Conservation (phyloP, 2,888 invertebrate genomes). For the Neoitamus cyanurus region DNA sequence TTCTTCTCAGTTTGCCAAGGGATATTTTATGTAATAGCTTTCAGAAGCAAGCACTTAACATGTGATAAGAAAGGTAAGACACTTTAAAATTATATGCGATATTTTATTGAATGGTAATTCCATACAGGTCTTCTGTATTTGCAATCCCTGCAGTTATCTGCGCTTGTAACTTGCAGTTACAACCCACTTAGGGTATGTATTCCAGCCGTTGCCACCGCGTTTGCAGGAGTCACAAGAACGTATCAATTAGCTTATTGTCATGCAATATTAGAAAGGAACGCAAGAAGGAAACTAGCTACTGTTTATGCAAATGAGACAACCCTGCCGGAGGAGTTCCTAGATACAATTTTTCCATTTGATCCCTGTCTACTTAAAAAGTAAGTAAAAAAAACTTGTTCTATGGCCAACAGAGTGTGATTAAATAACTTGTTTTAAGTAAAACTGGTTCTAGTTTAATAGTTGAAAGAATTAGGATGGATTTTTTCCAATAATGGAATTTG, state of each 20-base stretch:
- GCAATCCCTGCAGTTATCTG: conserved; percentile 83
- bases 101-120: conserved; percentile 19
- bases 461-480: no score
- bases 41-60: conserved; percentile 86
- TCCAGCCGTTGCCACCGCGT: conserved; percentile 80
- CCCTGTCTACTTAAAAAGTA: conserved; percentile 78
- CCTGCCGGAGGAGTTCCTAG: conserved; percentile 67
- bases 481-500: no score
- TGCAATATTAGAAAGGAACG: conserved; percentile 87
- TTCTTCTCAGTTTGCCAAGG: conserved; percentile 95
- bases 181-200: conserved; percentile 90
- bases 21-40: conserved; percentile 91
- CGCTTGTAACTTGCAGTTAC: conserved; percentile 84
- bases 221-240: conserved; percentile 82
- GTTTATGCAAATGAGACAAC: conserved; percentile 70
- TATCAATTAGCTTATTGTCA: conserved; percentile 95
- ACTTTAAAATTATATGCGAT: not conserved
- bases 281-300: conserved; percentile 71
- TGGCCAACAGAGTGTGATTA: no score
- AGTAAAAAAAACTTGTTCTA: no score
- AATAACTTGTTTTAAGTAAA: no score
- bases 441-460: no score
- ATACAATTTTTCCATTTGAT: conserved; percentile 90
- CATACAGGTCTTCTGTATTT: conserved; percentile 81
- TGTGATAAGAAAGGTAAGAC: conserved; percentile 78